Conservation (phyloP, 2,888 invertebrate genomes). For the Lampropteryx suffumata region DNA sequence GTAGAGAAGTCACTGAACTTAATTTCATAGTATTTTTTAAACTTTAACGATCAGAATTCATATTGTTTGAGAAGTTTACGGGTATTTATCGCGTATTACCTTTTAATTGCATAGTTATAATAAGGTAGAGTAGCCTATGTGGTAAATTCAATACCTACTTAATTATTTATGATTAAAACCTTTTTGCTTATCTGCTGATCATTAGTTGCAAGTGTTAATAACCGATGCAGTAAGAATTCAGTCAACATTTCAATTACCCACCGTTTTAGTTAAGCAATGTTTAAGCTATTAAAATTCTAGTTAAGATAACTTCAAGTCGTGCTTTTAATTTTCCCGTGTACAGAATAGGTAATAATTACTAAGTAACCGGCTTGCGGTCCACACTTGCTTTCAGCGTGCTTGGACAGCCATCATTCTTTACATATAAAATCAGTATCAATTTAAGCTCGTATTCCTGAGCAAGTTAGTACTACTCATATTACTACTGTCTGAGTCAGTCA, state of each 20-base stretch:
- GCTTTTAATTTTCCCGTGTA: conserved; percentile 62
- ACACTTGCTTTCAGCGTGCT: conserved; percentile 1
- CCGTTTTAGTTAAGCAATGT: conserved; percentile 26
- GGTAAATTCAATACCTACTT: no score
- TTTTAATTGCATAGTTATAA: no score
- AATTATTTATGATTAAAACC: not conserved
- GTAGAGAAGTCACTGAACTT: no score
- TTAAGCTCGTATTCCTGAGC: no score
- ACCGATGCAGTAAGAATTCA: conserved; percentile 19
- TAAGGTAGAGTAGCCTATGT: no score
- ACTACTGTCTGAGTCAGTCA: no score
- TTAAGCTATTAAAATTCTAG: conserved; percentile 61
- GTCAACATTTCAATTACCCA: conserved; percentile 31
- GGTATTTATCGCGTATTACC: no score
- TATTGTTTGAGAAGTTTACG: no score
- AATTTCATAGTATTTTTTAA: no score
- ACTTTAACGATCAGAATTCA: no score
- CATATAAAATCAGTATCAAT: not conserved
- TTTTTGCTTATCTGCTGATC: conserved; percentile 10
- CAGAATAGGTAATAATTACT: conserved; percentile 39
- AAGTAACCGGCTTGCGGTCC: conserved; percentile 34
- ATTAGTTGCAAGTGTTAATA: conserved; percentile 20
- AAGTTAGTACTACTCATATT: no score
- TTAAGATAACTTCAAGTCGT: conserved; percentile 61
- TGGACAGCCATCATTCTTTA: not conserved